phyloP scores from a whole-genome alignment of 2,888 invertebrate genomes.

The Anoplius nigerrimus region DNA sequence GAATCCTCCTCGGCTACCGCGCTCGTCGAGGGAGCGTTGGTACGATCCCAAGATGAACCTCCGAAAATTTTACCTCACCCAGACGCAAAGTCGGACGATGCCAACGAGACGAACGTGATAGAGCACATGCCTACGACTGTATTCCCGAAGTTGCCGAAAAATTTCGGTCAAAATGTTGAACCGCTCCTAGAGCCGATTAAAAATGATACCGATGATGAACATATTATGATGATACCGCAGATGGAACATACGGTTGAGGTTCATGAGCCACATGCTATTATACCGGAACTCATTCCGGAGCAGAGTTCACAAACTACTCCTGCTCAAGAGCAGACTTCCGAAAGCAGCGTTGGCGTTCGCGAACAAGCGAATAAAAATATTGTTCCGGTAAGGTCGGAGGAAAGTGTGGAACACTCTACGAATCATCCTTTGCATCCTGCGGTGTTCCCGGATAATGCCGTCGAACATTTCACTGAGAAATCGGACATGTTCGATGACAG shows the following conservation, averaged over 20 bases:
- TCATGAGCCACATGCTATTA: slow-evolving; percentile 56
- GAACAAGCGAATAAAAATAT: slow-evolving; percentile 33
- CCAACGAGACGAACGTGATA: slow-evolving; percentile 57
- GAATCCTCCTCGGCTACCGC: background rate
- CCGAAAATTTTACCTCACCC: background rate
- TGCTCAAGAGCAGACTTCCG: background rate
- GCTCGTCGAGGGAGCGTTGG: slow-evolving; percentile 1
- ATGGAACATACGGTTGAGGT: slow-evolving; percentile 27
- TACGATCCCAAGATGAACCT: background rate
- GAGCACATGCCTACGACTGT: slow-evolving; percentile 55
- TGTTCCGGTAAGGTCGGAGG: slow-evolving; percentile 32
- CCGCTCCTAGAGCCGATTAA: slow-evolving; percentile 52
- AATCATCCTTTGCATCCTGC: slow-evolving; percentile 49
- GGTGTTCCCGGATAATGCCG: slow-evolving; percentile 42
- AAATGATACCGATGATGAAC: slow-evolving; percentile 45
- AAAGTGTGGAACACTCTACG: slow-evolving; percentile 49
- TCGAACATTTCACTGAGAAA: slow-evolving; percentile 43
- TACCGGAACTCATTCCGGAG: slow-evolving; percentile 62
- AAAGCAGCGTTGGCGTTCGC: background rate
- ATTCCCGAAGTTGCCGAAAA: slow-evolving; percentile 60
- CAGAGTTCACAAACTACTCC: slow-evolving; percentile 22
- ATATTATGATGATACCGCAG: slow-evolving; percentile 54
- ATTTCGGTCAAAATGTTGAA: slow-evolving; percentile 61
- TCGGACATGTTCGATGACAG: slow-evolving; percentile 54
- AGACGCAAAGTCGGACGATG: slow-evolving; percentile 10